Evolutionary conservation across 1,140 invertebrate genomes (phyloP), one percentile per base, ranked within the genome.

Genomic region (Cotesia chilonis): DNA sequence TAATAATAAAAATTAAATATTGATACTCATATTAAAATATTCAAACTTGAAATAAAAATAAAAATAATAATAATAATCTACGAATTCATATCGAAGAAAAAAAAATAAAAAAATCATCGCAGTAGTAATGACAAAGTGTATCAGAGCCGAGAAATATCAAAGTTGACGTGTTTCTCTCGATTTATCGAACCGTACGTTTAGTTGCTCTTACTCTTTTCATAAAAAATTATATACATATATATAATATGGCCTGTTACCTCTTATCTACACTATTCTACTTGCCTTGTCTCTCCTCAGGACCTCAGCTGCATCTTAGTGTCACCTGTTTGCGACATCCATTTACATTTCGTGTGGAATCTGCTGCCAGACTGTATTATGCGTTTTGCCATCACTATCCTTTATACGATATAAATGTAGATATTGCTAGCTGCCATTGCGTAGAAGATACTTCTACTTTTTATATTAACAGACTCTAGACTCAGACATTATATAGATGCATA

Each of bases 241-340:
- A 28, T 28, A 28, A 2, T 28, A 28, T 28, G 20, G 20, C 20
- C 20, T 28, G 20, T 28, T 28, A 28, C 20, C 20, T 28, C 20
- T 28, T 28, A 28, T 28, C 20, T 28, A 28, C 20, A 28, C 20
- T 28, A 28, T 28, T 1, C 20, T 28, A 6, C 54, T 12, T 20
- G 54, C 5, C 54, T 57, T 57, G 54, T 57, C 54, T 57, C 9
- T 57, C 54, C 6, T 57, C 17, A n/a, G 6, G 6, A 7, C 4
- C 10, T 41, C 41, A 6, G 5, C n/a, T 5, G 17, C 59, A 28
- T 28, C 41, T 64, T 67, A 70, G 75, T 73, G 73, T 76, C 76
- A 78, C 73, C 71, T 76, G 75, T 76, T 73, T 73, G 38, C 71
- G 54, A 63, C 51, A 59, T 72, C 77, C 74, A 77, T 65, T 78